Evolutionary conservation across 1,140 invertebrate species (phyloP), one percentile per base, ranked within the genome.

Genomic region (Caenorhabditis brenneri): DNA sequence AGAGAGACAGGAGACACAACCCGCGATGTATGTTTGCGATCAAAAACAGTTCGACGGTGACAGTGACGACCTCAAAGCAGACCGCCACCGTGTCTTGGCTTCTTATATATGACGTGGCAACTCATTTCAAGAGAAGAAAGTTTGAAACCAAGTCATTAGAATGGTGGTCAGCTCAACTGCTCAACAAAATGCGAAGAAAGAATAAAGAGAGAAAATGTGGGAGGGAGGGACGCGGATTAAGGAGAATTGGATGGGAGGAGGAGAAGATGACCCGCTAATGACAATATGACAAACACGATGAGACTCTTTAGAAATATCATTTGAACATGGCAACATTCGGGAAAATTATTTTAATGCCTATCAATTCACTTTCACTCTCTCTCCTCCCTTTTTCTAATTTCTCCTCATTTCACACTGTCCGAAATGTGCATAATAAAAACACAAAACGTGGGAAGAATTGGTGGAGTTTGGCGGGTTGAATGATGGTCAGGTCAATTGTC

Each of bases 11-110:
- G n/a, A n/a, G 65, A 74, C 15, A 65, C 60, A 65, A 65, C 60
- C 49, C 10, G 10, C 65, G 65, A 74, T 74, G 65, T 74, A 74
- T 74, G 65, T 74, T 74, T 74, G 65, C 65, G 65, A 74, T 74
- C 65, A 74, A 74, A 74, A 74, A 74, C 65, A 74, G 65, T 74
- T 74, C 65, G 65, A 74, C 65, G 65, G 65, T 74, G 65, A 74
- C 65, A 74, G 65, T 74, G 65, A 74, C 65, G 65, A 74, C 65
- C 65, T 74, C 65, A 74, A 74, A 74, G 65, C 36, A 74, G 65
- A 74, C 65, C 65, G 65, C 65, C 65, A 74, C 65, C 42, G 65
- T 74, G 65, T 74, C 65, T 74, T 74, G 65, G 65, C 65, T 74
- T 74, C 36, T 29, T 42, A 42, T 42, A n/a, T n/a, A 74, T 74